Conservation (phyloP, 2,797 vertebrate species). For the Falco naumanni region DNA sequence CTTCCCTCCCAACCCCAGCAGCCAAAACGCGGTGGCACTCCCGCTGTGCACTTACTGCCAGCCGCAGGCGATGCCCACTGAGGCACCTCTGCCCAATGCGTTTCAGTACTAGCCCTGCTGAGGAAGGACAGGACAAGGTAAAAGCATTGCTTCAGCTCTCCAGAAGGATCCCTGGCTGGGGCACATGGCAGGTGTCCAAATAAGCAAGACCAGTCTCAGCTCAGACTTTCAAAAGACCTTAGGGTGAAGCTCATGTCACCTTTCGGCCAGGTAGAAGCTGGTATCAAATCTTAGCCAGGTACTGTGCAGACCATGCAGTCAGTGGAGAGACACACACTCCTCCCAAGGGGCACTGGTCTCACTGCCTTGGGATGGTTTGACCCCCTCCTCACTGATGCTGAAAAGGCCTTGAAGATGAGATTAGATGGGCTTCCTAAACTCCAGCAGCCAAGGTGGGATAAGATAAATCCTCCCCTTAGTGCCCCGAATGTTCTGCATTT, state of each 20-base stretch:
- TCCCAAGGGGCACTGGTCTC: neutral
- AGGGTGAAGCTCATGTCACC: neutral
- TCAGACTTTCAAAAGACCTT: neutral
- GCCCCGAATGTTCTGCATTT: fast-evolving
- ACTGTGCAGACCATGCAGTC: neutral
- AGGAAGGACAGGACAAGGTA: neutral
- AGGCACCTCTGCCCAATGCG: neutral
- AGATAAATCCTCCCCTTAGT: neutral
- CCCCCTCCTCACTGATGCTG: neutral
- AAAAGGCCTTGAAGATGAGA: neutral
- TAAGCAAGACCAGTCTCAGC: neutral
- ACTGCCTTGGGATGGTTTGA: neutral
- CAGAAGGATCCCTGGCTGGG: neutral
- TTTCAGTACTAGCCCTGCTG: neutral
- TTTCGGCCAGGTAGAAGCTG: neutral
- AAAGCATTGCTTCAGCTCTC: neutral
- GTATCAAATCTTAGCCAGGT: neutral
- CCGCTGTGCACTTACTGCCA: fast-evolving
- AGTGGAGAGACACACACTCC: neutral
- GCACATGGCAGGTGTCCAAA: fast-evolving
- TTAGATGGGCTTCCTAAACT: neutral
- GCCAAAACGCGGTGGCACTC: neutral
- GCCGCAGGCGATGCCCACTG: neutral
- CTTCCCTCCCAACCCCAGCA: neutral
- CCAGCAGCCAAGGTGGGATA: neutral